Percentiles rank a stretch among this genome's conserved stretches.
phyloP scores from a whole-genome alignment of 30 jellyfish, hydroid and myxozoan species.

The Mastigias papua region DNA sequence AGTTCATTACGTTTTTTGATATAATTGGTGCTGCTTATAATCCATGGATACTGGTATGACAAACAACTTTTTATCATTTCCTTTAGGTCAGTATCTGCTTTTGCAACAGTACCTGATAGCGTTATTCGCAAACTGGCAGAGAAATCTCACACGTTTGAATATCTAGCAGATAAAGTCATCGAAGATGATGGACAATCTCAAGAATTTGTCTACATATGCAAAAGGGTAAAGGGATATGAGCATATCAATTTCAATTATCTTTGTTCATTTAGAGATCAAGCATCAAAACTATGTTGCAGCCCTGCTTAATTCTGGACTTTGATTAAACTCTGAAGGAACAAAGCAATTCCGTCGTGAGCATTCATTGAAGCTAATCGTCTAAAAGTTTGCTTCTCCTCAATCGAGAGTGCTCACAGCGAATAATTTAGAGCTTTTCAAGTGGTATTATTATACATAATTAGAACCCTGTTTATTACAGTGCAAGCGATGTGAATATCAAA shows the following conservation, averaged over 20 bases:
- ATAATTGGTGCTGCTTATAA: not conserved
- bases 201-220: slow-evolving; percentile 39
- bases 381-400: too few species aligned
- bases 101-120: slow-evolving; percentile 30
- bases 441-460: too few species aligned
- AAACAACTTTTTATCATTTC: not conserved
- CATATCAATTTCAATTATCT: not conserved
- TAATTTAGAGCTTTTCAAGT: too few species aligned
- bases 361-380: too few species aligned
- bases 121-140: slow-evolving; percentile 52
- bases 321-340: too few species aligned
- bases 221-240: slow-evolving; percentile 31
- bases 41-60: not conserved
- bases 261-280: not conserved
- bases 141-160: slow-evolving; percentile 41
- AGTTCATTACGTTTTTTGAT: not conserved
- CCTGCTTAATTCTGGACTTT: too few species aligned
- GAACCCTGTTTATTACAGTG: too few species aligned
- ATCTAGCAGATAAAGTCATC: slow-evolving; percentile 61
- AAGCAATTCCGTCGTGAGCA: too few species aligned
- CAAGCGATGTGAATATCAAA: too few species aligned
- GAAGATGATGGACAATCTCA: slow-evolving; percentile 41
- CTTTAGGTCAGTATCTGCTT: slow-evolving; percentile 28
- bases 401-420: too few species aligned
- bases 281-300: too few species aligned